Percentiles rank a stretch among this genome's conserved stretches.
phyloP scores from a whole-genome alignment of 2,797 vertebrate genomes.

The Anisognathus igniventris region DNA sequence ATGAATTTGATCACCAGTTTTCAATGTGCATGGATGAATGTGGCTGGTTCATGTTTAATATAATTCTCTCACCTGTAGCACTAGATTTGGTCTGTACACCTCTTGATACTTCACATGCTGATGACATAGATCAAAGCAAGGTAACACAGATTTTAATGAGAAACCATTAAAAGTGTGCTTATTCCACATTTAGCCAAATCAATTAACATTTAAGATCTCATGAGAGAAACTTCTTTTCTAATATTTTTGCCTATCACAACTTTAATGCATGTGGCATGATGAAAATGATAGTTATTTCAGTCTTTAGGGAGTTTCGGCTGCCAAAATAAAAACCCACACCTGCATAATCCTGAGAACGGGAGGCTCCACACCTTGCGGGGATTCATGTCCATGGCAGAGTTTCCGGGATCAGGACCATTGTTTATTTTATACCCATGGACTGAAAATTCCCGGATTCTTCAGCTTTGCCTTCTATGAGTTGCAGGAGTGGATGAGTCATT shows the following conservation, averaged over 20 bases:
- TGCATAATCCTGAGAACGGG: not conserved
- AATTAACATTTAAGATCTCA: not conserved
- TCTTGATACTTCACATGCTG: not conserved
- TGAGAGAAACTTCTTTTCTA: not conserved
- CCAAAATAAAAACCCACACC: constrained; percentile 21
- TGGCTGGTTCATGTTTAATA: not conserved
- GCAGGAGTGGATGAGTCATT: constrained; percentile 40
- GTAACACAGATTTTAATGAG: not conserved
- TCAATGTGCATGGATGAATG: accelerated
- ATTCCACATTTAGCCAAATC: not conserved
- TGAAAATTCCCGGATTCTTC: constrained; percentile 39
- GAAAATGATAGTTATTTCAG: not conserved
- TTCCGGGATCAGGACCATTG: constrained; percentile 27
- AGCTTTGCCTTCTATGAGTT: not conserved
- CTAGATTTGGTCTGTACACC: not conserved
- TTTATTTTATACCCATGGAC: constrained; percentile 32
- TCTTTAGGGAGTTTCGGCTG: not conserved
- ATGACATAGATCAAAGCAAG: not conserved
- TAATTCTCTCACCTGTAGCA: not conserved
- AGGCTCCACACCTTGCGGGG: not conserved
- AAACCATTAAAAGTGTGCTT: not conserved
- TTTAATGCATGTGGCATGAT: not conserved
- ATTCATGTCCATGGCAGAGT: not conserved
- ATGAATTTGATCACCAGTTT: not conserved
- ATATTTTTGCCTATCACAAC: not conserved